Percentiles rank a stretch among this genome's conserved stretches.
phyloP scores from a whole-genome alignment of 2,113 vertebrate species.

The Megaptera novaeangliae region DNA sequence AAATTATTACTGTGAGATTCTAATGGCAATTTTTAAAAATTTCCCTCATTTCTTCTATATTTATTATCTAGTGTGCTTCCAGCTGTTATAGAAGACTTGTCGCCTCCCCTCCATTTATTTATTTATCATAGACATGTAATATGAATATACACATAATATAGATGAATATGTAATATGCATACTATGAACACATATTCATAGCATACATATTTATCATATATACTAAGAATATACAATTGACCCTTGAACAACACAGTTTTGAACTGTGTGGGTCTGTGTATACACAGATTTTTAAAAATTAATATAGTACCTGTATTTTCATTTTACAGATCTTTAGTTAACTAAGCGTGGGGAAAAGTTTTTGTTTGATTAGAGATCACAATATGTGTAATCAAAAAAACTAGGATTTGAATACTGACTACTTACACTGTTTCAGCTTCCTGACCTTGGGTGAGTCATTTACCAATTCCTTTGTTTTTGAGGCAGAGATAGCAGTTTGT shows the following conservation, averaged over 20 bases:
- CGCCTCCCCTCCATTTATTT: neutral
- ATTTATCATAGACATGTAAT: neutral
- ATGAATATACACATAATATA: neutral
- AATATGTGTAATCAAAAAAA: neutral
- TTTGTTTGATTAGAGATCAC: neutral
- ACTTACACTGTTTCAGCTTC: too few species aligned
- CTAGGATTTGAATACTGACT: neutral
- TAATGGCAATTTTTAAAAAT: neutral
- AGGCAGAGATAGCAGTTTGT: neutral
- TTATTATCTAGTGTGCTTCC: neutral
- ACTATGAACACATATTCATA: neutral
- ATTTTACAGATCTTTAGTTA: neutral
- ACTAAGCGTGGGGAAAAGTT: neutral
- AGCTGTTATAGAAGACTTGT: neutral
- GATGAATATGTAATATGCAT: neutral
- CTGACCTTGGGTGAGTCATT: neutral
- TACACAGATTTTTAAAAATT: neutral
- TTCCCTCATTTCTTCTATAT: neutral
- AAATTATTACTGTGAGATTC: neutral
- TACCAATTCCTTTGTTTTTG: neutral
- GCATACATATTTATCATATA: neutral
- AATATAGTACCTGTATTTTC: neutral
- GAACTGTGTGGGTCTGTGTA: neutral
- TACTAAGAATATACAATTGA: neutral
- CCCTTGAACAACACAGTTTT: neutral